These are phyloP conservation scores for Apogon hyalosoma DNA, from an alignment of 2,797 vertebrate species.

Conservation along the genomic window DNA sequence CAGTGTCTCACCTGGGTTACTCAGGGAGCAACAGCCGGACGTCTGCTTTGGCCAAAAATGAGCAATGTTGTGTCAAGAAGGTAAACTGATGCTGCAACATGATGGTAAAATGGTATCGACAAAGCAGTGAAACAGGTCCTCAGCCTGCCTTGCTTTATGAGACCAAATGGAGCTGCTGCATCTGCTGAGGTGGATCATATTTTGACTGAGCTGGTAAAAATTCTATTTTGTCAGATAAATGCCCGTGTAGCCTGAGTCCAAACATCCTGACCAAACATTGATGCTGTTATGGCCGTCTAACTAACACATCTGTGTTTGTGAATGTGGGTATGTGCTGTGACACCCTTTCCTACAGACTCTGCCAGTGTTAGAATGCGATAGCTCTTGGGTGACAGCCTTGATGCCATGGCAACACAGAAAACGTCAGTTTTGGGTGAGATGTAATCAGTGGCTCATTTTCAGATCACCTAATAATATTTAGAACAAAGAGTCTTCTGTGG, in stretches of 20 bases:
- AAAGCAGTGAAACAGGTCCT: constrained; percentile 62
- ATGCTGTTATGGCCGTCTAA: constrained; percentile 39
- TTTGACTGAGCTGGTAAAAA: constrained; percentile 51
- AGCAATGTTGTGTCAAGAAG: constrained; percentile 55
- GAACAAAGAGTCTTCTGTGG: constrained; percentile 50
- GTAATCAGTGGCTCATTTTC: constrained; percentile 70
- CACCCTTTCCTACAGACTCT: constrained; percentile 59
- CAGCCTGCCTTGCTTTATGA: constrained; percentile 52
- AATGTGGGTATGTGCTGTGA: constrained; percentile 63
- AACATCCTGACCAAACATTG: constrained; percentile 69
- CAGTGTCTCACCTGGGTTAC: constrained; percentile 50
- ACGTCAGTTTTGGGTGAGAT: constrained; percentile 71
- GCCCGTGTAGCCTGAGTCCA: constrained; percentile 43
- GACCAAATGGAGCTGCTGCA: constrained; percentile 63
- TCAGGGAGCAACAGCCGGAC: constrained; percentile 32
- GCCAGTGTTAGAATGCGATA: constrained; percentile 70
- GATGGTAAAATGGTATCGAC: constrained; percentile 59
- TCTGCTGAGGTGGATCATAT: constrained; percentile 64
- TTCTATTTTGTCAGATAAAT: constrained; percentile 57
- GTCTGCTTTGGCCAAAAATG: constrained; percentile 51
- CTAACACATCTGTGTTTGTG: constrained; percentile 67
- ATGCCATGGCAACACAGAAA: constrained; percentile 81
- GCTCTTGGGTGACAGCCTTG: constrained; percentile 78
- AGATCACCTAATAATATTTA: constrained; percentile 68
- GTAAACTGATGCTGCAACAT: constrained; percentile 60